Base-by-base conservation (phyloP, 2,888 invertebrate genomes). In the Stenolophus ochropezus region DNA sequence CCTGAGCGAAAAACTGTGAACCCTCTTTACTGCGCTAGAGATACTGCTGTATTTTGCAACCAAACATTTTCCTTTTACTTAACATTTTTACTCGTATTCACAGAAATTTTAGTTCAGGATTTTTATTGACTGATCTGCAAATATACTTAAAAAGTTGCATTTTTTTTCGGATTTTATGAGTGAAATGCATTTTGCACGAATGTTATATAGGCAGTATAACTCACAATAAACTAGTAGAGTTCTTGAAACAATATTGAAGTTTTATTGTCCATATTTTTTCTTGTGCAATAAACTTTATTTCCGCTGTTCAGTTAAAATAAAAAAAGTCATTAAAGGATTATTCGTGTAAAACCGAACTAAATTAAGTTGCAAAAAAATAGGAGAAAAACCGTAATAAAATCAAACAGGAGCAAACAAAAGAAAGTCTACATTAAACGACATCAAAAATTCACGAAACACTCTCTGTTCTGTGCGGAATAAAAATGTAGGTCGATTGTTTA, bases 401-500 rank as follows among this genome's bases (percentile, higher is more conserved):
- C 61, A 25, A 61, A 61, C 23, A 61, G n/a, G 61, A 25, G 23
- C 61, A 61, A 61, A 25, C 61, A 61, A 61, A 61, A 61, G 61
- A 61, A 25, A 61, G 61, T 61, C 23, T 61, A 23, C 61, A 61
- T 61, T 61, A 61, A 61, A 61, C 61, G 61, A 25, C 61, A 61
- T 61, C 61, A 61, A 61, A 61, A 61, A 61, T 61, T 61, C 61
- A 61, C 61, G 23, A 61, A 61, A 61, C 61, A 61, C 14, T 61
- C 23, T 25, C 14, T 0, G n/a, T 61, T 61, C 23, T 8, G 1
- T 51, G 14, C 18, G 25, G 61, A 25, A 61, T 61, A 61, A 61
- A 74, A 75, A 75, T 53, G 25, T 75, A 75, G 75, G 49, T 75
- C 53, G 75, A 75, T 75, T 49, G 75, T 49, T 75, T 75, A 75